Evolutionary conservation across 1,140 invertebrate species (phyloP).

Genomic region (Holotrichia oblita): DNA sequence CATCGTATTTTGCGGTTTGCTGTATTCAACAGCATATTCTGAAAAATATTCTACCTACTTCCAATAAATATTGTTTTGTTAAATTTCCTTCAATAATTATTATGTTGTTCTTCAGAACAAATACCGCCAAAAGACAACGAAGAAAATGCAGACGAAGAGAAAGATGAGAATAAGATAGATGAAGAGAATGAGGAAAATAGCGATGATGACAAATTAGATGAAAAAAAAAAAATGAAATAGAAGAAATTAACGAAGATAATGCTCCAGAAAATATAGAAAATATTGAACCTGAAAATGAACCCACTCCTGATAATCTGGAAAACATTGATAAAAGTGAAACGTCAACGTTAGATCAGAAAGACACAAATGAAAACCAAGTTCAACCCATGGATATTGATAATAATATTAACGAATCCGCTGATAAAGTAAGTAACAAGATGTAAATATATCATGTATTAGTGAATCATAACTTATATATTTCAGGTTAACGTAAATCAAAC

Average conservation of each 20-base stretch:
- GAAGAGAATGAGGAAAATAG: conserved; percentile 60
- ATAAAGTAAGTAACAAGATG: conserved; percentile 56
- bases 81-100: not conserved
- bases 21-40: no score
- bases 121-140: conserved; percentile 56
- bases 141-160: conserved; percentile 60
- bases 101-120: conserved; percentile 46
- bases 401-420: conserved; percentile 58
- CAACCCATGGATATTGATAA: conserved; percentile 61
- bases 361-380: conserved; percentile 61
- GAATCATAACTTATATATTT: conserved; percentile 42
- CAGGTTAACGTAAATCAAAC: conserved; percentile 59
- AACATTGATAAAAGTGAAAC: conserved; percentile 45
- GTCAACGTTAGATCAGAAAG: conserved; percentile 59
- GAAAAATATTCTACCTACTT: no score
- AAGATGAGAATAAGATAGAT: conserved; percentile 61
- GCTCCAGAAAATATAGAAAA: conserved; percentile 58
- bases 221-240: conserved; percentile 59
- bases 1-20: no score
- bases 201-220: conserved; percentile 52
- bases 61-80: no score
- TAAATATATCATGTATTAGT: not conserved
- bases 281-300: conserved; percentile 54
- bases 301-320: conserved; percentile 47
- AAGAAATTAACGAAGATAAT: conserved; percentile 50